Evolutionary conservation across 2,113 vertebrate genomes (phyloP).

Genomic region (Pomatorhinus ruficollis): DNA sequence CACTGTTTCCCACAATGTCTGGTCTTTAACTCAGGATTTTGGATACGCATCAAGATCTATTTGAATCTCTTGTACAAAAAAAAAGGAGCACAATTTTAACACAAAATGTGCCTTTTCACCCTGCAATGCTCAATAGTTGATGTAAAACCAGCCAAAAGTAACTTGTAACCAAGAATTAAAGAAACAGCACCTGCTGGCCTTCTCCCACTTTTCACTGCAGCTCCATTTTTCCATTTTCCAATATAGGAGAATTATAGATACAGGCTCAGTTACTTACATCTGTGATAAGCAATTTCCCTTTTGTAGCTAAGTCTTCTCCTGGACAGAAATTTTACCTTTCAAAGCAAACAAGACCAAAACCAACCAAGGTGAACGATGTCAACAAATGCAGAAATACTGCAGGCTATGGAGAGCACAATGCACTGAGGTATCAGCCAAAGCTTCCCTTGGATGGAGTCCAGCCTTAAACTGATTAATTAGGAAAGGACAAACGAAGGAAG

Average conservation of each 20-base stretch:
- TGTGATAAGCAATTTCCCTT: background rate
- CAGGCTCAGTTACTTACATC: background rate
- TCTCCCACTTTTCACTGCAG: background rate
- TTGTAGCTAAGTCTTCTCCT: background rate
- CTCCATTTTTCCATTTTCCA: background rate
- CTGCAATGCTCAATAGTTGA: rapidly evolving
- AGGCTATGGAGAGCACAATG: background rate
- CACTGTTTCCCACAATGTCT: background rate
- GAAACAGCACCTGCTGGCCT: background rate
- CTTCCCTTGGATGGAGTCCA: background rate
- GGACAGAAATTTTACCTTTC: background rate
- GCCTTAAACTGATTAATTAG: background rate
- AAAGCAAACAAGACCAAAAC: background rate
- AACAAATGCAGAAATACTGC: background rate
- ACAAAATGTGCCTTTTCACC: background rate
- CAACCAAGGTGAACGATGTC: background rate
- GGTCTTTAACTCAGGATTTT: background rate
- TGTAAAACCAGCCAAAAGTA: background rate
- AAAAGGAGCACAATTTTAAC: rapidly evolving
- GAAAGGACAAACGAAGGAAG: background rate
- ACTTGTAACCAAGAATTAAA: background rate
- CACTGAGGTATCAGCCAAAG: background rate
- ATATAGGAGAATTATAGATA: rapidly evolving
- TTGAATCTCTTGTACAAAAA: background rate
- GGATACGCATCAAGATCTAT: background rate